Evolutionary conservation across 2,113 vertebrate genomes (phyloP), one percentile per base, ranked within the genome.

Genomic region (Xenus cinereus): DNA sequence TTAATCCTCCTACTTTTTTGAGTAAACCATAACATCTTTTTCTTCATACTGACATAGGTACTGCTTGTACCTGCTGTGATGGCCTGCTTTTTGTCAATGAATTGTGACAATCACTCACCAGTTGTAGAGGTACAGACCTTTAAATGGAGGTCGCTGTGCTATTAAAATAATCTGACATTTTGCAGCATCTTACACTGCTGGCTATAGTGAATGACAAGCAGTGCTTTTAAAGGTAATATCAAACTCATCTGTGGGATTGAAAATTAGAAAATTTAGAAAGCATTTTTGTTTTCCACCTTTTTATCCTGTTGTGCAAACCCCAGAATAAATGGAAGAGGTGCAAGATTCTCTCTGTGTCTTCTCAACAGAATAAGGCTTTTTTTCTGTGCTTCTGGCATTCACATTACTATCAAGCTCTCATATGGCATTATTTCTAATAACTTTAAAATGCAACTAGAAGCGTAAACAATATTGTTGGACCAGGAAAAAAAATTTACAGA

Each of bases 381-480:
- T 86, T 75, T 45, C 17, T 66, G 7, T 57, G 11, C 26, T 91
- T 91, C 45, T 85, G 71, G 16, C 7, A 72, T 74, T 89, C 67
- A 41, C 33, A 37, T 64, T 82, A 20, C 23, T 85, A 28, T 35
- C 21, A 84, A 81, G 92, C 16, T 84, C 48, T 26, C 66, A 54
- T 80, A 48, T 30, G 53, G 74, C 33, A 26, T 89, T 43, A 87
- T 91, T 97, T 76, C 27, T 53, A 95, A 93, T 76, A 89, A 84
- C 51, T 71, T 93, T 96, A 91, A 94, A 96, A 96, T 89, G 19
- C 59, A 91, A 53, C 56, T 62, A 92, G 62, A 91, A 84, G 7
- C 64, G 27, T 80, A 91, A 96, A 93, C 15, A 85, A 48, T 68
- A 92, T 73, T 63, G 26, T 96, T 83, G 69, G 77, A 84, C 76